These are phyloP conservation scores for Platysternon megacephalum DNA, from an alignment of 2,113 vertebrate species.

Conservation along the genomic window DNA sequence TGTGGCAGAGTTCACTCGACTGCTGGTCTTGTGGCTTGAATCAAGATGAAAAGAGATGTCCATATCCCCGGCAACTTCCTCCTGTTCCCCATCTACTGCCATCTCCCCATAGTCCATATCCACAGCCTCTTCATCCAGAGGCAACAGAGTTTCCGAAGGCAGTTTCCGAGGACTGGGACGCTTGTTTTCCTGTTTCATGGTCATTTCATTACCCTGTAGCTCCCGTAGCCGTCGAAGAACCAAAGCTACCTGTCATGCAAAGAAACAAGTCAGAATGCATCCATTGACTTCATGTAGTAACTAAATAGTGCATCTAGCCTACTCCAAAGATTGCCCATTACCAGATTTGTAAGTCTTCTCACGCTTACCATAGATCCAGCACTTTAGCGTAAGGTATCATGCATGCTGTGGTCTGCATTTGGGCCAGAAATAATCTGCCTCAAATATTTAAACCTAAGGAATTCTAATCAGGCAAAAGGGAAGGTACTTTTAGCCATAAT, in stretches of 20 bases:
- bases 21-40: conserved; percentile 86
- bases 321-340: fast-evolving
- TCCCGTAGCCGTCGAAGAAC: conserved; percentile 93
- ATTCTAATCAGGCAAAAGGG: background rate
- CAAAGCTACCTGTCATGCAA: conserved; percentile 89
- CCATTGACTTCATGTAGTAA: background rate
- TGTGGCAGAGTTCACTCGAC: conserved; percentile 82
- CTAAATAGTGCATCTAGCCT: background rate
- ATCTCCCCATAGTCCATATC: conserved; percentile 92
- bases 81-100: conserved; percentile 80
- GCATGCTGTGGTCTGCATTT: background rate
- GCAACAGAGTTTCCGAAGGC: conserved; percentile 85
- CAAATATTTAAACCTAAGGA: background rate
- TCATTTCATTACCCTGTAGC: conserved; percentile 90
- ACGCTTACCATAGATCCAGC: background rate
- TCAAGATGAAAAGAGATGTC: conserved; percentile 88
- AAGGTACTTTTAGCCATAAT: background rate
- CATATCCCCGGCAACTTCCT: conserved; percentile 81
- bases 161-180: conserved; percentile 90
- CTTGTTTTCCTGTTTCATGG: conserved; percentile 88
- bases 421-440: background rate
- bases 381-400: background rate
- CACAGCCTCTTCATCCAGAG: conserved; percentile 94
- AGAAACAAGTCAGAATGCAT: background rate
- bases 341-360: background rate